Conservation (phyloP, 1,140 invertebrate species). For the Cryptotermes secundus region DNA sequence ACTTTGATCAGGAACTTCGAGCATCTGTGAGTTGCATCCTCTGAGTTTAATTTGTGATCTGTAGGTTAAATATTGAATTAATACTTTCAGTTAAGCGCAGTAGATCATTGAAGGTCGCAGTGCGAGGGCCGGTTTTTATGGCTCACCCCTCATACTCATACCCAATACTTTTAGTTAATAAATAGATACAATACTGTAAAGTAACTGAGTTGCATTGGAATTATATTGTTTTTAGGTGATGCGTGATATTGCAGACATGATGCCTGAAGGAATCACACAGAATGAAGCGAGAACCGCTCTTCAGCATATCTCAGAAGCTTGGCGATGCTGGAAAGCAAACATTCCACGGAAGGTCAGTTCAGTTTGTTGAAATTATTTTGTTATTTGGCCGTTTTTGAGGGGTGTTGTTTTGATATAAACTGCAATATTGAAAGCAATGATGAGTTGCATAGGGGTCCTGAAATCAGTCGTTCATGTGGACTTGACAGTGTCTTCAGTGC, state of each 20-base stretch:
- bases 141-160: no score
- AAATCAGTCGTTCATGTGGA: conserved; percentile 61
- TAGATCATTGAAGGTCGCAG: no score
- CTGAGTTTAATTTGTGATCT: no score
- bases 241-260: conserved; percentile 99
- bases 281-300: conserved; percentile 99
- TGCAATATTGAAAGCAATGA: conserved; percentile 48
- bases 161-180: neutral
- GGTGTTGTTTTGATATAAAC: neutral
- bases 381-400: conserved; percentile 12
- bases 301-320: conserved; percentile 98
- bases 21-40: conserved; percentile 70
- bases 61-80: no score
- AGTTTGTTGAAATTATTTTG: conserved; percentile 16
- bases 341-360: conserved; percentile 94
- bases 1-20: conserved; percentile 97
- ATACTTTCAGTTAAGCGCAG: no score
- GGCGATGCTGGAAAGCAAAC: conserved; percentile 99
- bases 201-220: neutral
- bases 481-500: conserved; percentile 48
- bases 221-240: conserved; percentile 60
- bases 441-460: conserved; percentile 70
- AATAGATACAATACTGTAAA: no score
- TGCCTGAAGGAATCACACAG: conserved; percentile 99
- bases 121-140: no score